Base-by-base conservation (phyloP, 2,888 invertebrate species). In the Meta bourneti region DNA sequence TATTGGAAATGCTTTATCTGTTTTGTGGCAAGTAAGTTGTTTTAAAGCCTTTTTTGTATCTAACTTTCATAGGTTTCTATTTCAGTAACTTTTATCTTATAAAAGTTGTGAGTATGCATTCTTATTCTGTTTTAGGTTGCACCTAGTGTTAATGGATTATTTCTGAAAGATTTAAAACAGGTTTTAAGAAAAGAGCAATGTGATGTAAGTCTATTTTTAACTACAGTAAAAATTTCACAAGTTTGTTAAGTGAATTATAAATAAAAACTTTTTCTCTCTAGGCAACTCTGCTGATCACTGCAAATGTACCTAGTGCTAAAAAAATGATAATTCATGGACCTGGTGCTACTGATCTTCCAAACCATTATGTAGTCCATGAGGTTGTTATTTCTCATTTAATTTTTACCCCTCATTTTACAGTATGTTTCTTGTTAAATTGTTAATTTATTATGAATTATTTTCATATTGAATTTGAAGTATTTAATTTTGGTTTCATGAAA, bases 111-210 rank as follows among this genome's bases (percentile, higher is more conserved):
- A 84, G n/a, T 84, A 7, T 71, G 7, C 8, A 13, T 79, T 72
- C n/a, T 81, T 69, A 11, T 70, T 74, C 7, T 70, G 9, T 88
- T 74, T 90, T 94, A 98, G 97, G 97, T 99, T 49, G 99, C 99
- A 0, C 99, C 99, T 94, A 98, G 98, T 94, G 99, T 99, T 0
- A 98, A 99, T 94, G 99, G 99, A 20, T 98, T 99, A 92, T 99
- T 99, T 97, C 99, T 99, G 95, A 99, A 99, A 95, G 99, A 99
- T 95, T 95, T 99, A 48, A 99, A 99, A 94, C 99, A 99, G 95
- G 99, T 99, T 93, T 95, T 99, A 93, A 96, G 99, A 86, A 99
- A 99, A 95, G 99, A 99, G 95, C 99, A 99, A 94, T 99, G 99
- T 94, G 99, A 99, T 95, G 99, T 96, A 94, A 94, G 95, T 94